These are phyloP conservation scores for Alentia gelatinosa DNA, from an alignment of 2,888 invertebrate genomes.

Conservation along the genomic window DNA sequence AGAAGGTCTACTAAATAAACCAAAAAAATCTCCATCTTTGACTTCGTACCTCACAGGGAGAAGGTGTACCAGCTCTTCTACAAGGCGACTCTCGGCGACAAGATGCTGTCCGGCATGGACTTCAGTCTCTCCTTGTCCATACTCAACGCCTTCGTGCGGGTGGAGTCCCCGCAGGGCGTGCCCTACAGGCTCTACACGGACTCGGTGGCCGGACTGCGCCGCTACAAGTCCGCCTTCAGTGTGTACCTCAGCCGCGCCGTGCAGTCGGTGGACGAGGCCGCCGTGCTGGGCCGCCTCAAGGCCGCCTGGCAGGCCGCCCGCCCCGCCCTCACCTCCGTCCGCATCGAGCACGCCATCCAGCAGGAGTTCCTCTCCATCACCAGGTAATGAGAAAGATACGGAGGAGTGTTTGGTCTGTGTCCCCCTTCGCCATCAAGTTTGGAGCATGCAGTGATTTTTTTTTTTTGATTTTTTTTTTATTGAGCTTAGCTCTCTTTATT, in stretches of 20 bases:
- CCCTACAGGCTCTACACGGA: background rate
- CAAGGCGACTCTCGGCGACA: background rate
- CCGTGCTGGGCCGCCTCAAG: background rate
- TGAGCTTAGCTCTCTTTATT: too few relatives aligned
- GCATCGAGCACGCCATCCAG: background rate
- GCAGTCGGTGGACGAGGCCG: background rate
- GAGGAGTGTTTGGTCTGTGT: background rate
- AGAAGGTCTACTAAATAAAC: too few relatives aligned
- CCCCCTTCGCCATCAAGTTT: background rate
- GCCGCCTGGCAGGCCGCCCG: background rate
- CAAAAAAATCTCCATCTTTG: too few relatives aligned
- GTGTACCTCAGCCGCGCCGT: background rate
- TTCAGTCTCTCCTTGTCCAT: background rate
- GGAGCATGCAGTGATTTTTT: background rate
- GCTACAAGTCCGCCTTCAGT: conserved; percentile 9
- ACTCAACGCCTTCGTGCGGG: background rate
- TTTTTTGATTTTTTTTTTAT: background rate
- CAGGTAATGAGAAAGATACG: background rate
- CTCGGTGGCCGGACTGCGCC: background rate
- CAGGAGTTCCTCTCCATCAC: background rate
- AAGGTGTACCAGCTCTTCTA: conserved; percentile 31
- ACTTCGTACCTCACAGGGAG: background rate
- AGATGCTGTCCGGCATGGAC: conserved; percentile 18
- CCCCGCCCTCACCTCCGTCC: background rate
- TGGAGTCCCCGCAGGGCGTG: background rate